Base-by-base conservation (phyloP, 2,888 invertebrate genomes). In the Luperina testacea region DNA sequence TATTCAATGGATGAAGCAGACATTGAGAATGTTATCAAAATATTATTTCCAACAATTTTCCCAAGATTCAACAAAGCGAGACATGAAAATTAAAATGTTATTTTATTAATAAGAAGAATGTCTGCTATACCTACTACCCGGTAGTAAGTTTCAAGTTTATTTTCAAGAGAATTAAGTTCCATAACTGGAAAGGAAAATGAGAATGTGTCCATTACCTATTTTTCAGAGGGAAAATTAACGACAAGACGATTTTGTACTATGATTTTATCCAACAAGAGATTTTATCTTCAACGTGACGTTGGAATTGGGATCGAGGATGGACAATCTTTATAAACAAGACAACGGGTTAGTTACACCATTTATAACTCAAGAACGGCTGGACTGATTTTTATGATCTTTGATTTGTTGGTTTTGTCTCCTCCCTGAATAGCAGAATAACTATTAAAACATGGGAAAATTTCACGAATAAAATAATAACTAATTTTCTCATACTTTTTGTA, bases 151-250 rank as follows among this genome's bases (percentile, higher is more conserved):
- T 32, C n/a, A 45, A 45, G 13, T 45, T 53, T 32, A n/a, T 53
- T 42, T 72, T 65, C 24, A 27, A 67, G n/a, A 15, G 32, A 61
- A 81, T n/a, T 38, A n/a, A 63, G 38, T 61, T 53, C 13, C 38
- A 48, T 68, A 77, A 83, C 68, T 71, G 67, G 51, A 63, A 68
- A 57, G 15, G 3, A 61, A 81, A 72, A 63, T 48, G 53, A 77
- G 67, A 67, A 77, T 11, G 27, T 48, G 27, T 82, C 67, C 61
- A 63, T 72, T 63, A 82, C 61, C 61, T 68, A 67, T 77, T 59
- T 77, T 71, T n/a, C 27, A 53, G 24, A 69, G 24, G 27, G 5
- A 67, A 64, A 61, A 42, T 67, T 65, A 57, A 61, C 6, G 48
- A 72, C 42, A 63, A 27, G 15, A 59, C 57, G 38, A 77, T 67